Base-by-base conservation (phyloP, 2,797 vertebrate genomes). In the Atherinosoma microstoma region DNA sequence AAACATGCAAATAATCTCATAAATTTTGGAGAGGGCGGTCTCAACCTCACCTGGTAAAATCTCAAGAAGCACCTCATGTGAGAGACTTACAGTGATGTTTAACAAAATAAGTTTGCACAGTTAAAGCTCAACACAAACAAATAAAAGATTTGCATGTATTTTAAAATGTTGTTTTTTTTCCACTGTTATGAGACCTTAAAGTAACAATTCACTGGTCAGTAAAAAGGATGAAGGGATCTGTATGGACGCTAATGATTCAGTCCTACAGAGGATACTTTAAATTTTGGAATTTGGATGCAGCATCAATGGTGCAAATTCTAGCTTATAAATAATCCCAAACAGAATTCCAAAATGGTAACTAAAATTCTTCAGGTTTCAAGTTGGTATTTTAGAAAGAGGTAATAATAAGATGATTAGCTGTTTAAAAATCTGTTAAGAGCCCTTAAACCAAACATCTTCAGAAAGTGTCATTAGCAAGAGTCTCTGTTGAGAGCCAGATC, bases 401-500 rank as follows among this genome's bases (percentile, higher is more conserved):
- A 49, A 80, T 84, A 86, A 78, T 70, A 73, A 81, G 22, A 49
- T 45, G 56, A 68, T 84, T 71, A 42, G 70, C 58, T 75, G 62
- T 75, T 75, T 72, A 22, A 75, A 36, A 72, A 67, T 70, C 58
- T 75, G 18, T 3, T 53, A 54, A 27, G 47, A 71, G 24, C 27
- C 54, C 16, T 32, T 47, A 5, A 53, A 42, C 49, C 49, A 4
- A 38, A 58, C 12, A 24, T 61, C 42, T 72, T 94, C 87, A 95
- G 30, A 94, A 62, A 32, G 89, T 92, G 83, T 99, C 98, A 20
- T 95, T 97, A 67, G 95, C 95, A 45, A 99, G 94, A 0, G 97
- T 98, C 94, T 99, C 98, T 0, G 97, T 99, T 53, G 98, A 99
- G 62, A 99, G 92, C 98, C 98, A 99, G 84, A 97, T 98, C 85